Conservation (phyloP, 2,888 invertebrate species). For the Smittia sp. region DNA sequence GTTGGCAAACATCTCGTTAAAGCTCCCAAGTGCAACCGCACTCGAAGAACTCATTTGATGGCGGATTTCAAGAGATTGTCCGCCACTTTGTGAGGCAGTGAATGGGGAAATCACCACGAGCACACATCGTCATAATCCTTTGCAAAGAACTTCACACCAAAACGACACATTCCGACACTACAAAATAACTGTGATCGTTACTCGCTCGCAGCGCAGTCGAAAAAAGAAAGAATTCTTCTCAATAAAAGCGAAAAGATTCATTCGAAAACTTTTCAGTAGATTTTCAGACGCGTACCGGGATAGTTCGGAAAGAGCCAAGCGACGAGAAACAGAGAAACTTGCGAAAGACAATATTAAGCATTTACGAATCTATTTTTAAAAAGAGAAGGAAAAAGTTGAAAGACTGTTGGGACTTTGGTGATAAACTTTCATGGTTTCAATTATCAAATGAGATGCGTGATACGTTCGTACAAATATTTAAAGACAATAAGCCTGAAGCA, state of each 20-base stretch:
- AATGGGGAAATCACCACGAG: too few relatives aligned
- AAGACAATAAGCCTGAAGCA: constrained; percentile 34
- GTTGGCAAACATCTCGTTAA: neutral
- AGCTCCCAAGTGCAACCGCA: too few relatives aligned
- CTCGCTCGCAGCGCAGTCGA: neutral
- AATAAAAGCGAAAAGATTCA: constrained; percentile 36
- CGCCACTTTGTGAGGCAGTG: too few relatives aligned
- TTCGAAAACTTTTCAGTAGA: constrained; percentile 39
- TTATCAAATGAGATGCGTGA: constrained; percentile 40
- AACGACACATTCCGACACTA: neutral
- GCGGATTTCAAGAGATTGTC: too few relatives aligned
- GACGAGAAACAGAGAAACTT: constrained; percentile 21
- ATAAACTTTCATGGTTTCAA: constrained; percentile 19
- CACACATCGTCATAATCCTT: neutral
- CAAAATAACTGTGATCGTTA: neutral
- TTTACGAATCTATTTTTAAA: constrained; percentile 36
- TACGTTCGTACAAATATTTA: constrained; percentile 40
- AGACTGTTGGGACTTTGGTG: constrained; percentile 26
- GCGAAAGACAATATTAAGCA: constrained; percentile 23
- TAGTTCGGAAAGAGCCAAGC: constrained; percentile 12
- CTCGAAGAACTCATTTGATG: too few relatives aligned
- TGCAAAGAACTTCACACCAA: neutral
- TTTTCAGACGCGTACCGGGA: constrained; percentile 23
- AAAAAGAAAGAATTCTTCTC: constrained; percentile 7
- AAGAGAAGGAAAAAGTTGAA: neutral